A percentile compares a stretch with the other conserved stretches of the same genome.
These are phyloP conservation scores for Heterochromis multidens DNA, from an alignment of 2,113 vertebrate genomes.

Conservation along the genomic window DNA sequence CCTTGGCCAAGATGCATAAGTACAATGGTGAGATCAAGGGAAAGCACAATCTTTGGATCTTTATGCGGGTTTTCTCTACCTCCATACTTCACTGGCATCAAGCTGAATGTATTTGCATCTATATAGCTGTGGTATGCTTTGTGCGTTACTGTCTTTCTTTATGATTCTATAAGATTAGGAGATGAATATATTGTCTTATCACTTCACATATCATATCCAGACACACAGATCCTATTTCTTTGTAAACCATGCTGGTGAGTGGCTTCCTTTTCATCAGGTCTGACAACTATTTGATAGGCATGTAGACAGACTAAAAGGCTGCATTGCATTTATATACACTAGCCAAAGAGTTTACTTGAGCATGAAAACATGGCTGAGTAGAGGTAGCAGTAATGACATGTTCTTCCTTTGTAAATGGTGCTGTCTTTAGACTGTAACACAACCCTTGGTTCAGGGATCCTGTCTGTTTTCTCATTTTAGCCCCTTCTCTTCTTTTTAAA, in stretches of 20 bases:
- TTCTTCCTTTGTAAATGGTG: slow-evolving; percentile 17
- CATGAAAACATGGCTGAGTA: slow-evolving; percentile 48
- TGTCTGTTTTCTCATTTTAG: slow-evolving; percentile 24
- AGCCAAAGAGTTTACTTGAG: slow-evolving; percentile 47
- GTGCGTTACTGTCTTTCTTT: not conserved
- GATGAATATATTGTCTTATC: slow-evolving; percentile 24
- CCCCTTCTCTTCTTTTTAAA: slow-evolving; percentile 24
- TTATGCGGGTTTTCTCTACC: not conserved
- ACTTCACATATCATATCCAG: slow-evolving; percentile 21
- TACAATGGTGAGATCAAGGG: slow-evolving; percentile 19
- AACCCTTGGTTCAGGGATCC: slow-evolving; percentile 11
- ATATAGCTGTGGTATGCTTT: not conserved
- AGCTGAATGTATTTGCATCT: slow-evolving; percentile 25
- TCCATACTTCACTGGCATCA: slow-evolving; percentile 1
- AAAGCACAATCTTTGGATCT: slow-evolving; percentile 4
- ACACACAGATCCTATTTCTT: slow-evolving; percentile 42
- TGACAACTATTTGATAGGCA: slow-evolving; percentile 45
- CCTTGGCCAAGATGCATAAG: not conserved
- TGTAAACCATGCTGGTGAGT: slow-evolving; percentile 30
- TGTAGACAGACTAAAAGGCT: slow-evolving; percentile 42
- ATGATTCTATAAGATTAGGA: slow-evolving; percentile 1
- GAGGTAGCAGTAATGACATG: slow-evolving; percentile 52
- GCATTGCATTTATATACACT: slow-evolving; percentile 32
- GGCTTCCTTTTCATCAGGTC: slow-evolving; percentile 50
- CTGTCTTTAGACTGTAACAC: slow-evolving; percentile 29